Conservation (phyloP, 1,140 invertebrate species). For the Elysia chlorotica region DNA sequence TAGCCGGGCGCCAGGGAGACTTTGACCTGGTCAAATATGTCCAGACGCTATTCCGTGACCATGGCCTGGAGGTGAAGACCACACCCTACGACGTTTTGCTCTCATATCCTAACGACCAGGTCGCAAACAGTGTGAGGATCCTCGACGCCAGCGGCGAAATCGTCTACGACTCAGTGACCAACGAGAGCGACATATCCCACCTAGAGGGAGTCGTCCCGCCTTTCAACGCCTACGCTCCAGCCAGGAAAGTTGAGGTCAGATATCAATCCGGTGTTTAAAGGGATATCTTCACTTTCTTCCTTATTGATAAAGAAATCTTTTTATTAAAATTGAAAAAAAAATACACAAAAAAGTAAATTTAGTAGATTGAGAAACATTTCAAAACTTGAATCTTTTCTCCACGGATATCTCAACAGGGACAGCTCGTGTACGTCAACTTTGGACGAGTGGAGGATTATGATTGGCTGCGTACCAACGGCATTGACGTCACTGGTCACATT, state of each 20-base stretch:
- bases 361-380: too few relatives aligned
- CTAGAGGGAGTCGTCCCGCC: slow-evolving; percentile 50
- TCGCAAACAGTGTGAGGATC: slow-evolving; percentile 37
- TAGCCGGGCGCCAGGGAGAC: slow-evolving; percentile 44
- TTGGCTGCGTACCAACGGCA: too few relatives aligned
- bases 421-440: too few relatives aligned
- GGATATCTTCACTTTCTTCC: too few relatives aligned
- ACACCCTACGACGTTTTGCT: slow-evolving; percentile 54
- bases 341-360: too few relatives aligned
- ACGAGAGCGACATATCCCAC: slow-evolving; percentile 46
- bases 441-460: too few relatives aligned
- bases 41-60: slow-evolving; percentile 36
- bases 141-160: slow-evolving; percentile 19
- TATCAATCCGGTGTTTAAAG: too few relatives aligned
- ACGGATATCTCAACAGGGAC: too few relatives aligned
- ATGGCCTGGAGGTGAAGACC: slow-evolving; percentile 43
- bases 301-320: too few relatives aligned
- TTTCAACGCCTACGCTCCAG: slow-evolving; percentile 53
- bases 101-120: slow-evolving; percentile 47
- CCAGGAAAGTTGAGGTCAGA: slow-evolving; percentile 24
- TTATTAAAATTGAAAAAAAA: too few relatives aligned
- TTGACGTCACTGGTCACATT: too few relatives aligned
- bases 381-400: too few relatives aligned
- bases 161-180: slow-evolving; percentile 34
- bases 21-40: slow-evolving; percentile 40